Percentiles rank a stretch among this genome's conserved stretches.
Conservation (phyloP, 2,797 vertebrate genomes). For the Mormyrus hasselquistii region DNA sequence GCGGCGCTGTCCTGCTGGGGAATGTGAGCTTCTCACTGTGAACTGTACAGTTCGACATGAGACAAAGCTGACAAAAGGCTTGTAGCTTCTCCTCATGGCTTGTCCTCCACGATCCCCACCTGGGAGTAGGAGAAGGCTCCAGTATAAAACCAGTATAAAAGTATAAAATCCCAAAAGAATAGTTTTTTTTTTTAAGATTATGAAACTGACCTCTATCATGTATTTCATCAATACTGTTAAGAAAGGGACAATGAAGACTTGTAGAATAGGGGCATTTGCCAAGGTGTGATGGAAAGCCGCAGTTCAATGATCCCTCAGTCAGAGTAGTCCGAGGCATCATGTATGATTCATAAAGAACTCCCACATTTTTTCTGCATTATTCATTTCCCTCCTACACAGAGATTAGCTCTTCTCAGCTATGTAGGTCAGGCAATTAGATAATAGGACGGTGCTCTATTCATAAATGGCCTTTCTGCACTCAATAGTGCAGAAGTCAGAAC, state of each 20-base stretch:
- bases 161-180: background rate
- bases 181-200: background rate
- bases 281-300: background rate
- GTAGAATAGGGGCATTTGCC: background rate
- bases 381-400: slow-evolving; percentile 61
- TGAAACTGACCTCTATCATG: background rate
- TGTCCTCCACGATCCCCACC: background rate
- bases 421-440: slow-evolving; percentile 63
- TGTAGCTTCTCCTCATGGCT: background rate
- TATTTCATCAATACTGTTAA: background rate
- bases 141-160: background rate
- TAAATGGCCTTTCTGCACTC: slow-evolving; percentile 44
- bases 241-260: background rate
- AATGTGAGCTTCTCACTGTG: background rate
- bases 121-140: background rate
- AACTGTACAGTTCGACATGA: background rate
- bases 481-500: slow-evolving; percentile 30
- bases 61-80: background rate
- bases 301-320: slow-evolving; percentile 39
- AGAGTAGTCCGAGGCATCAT: slow-evolving; percentile 50
- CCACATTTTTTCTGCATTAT: slow-evolving; percentile 65
- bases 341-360: slow-evolving; percentile 61
- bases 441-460: slow-evolving; percentile 56
- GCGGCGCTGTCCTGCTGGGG: background rate
- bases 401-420: slow-evolving; percentile 62